These are phyloP conservation scores for Synaphobranchus kaupii DNA, from an alignment of 2,797 vertebrate species.

Conservation along the genomic window DNA sequence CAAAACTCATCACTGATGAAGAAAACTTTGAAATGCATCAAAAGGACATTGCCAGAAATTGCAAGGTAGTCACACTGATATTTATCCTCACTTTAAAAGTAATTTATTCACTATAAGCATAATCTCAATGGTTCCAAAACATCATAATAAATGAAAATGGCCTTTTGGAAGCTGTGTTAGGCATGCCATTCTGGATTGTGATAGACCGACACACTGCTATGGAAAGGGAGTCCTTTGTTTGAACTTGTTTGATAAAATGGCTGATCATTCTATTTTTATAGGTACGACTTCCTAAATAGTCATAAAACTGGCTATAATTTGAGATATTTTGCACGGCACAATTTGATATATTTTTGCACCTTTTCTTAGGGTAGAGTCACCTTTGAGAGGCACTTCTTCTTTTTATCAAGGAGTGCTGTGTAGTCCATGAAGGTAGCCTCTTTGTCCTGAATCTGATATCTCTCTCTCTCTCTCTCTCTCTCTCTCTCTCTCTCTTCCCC, in stretches of 20 bases:
- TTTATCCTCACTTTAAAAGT: neutral
- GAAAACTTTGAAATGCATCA: slow-evolving; percentile 93
- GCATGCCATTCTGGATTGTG: neutral
- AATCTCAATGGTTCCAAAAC: neutral
- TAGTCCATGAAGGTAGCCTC: neutral
- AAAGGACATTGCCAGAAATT: slow-evolving; percentile 90
- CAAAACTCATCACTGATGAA: slow-evolving; percentile 98
- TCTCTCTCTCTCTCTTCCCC: slow-evolving; percentile 10
- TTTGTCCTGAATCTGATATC: neutral
- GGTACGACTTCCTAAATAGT: neutral
- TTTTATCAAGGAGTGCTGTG: neutral
- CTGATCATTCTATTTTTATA: neutral
- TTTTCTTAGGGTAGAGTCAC: neutral
- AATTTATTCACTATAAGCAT: neutral
- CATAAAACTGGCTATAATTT: neutral
- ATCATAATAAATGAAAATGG: neutral
- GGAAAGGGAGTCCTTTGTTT: neutral
- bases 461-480: slow-evolving; percentile 14
- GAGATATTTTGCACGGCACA: too few species aligned
- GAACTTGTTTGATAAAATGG: neutral
- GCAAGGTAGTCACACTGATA: slow-evolving; percentile 75
- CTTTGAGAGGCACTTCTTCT: neutral
- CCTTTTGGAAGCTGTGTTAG: neutral
- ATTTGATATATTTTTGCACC: too few species aligned
- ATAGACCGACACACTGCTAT: neutral